Percentiles rank a stretch among this genome's conserved stretches.
phyloP scores from a whole-genome alignment of 2,113 vertebrate genomes.

The Penelope pileata region DNA sequence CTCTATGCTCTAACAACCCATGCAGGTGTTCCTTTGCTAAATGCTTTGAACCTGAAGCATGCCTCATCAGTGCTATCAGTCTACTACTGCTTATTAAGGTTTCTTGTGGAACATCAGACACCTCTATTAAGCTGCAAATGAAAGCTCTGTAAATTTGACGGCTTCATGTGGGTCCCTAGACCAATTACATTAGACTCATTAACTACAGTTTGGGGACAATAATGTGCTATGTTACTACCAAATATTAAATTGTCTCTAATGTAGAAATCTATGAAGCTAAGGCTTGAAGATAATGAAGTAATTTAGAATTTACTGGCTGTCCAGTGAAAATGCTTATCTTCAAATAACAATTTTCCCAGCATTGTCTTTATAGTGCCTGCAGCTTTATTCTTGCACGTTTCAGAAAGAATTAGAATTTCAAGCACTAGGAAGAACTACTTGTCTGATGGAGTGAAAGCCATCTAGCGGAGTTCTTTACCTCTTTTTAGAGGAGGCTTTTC shows the following conservation, averaged over 20 bases:
- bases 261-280: neutral
- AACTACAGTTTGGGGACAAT: neutral
- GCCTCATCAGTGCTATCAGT: neutral
- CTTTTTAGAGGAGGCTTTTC: neutral
- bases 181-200: neutral
- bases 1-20: neutral
- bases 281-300: neutral
- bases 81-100: conserved; percentile 4
- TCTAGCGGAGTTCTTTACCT: neutral
- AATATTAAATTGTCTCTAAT: conserved; percentile 14
- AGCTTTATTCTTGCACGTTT: neutral
- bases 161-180: neutral
- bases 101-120: conserved; percentile 30
- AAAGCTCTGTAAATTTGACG: conserved; percentile 27
- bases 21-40: neutral
- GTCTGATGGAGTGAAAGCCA: neutral
- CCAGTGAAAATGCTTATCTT: neutral
- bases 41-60: neutral
- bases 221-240: neutral
- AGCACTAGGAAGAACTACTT: neutral
- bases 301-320: conserved; percentile 17
- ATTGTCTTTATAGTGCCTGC: neutral
- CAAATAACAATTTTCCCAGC: neutral
- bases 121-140: conserved; percentile 12
- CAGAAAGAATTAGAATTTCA: neutral